These are phyloP conservation scores for Amphiura filiformis DNA, from an alignment of 35 echinoderm and acorn worm species.

Conservation along the genomic window DNA sequence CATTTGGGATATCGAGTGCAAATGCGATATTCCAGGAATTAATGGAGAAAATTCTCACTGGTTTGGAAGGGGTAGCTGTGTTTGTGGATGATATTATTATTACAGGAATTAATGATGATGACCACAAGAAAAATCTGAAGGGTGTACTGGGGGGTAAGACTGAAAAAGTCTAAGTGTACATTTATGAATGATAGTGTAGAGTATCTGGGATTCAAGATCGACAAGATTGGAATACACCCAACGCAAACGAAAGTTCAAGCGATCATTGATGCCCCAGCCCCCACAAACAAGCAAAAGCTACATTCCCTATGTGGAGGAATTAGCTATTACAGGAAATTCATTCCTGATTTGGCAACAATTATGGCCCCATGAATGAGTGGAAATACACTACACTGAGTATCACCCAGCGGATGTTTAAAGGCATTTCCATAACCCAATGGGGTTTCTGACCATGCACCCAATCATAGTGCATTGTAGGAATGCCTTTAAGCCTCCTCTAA, in stretches of 20 bases:
- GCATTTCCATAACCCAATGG: too few species aligned
- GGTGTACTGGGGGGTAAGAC: slow-evolving; percentile 33
- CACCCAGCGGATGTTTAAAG: too few species aligned
- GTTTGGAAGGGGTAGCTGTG: slow-evolving; percentile 30
- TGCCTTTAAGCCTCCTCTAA: too few species aligned
- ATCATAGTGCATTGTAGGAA: too few species aligned
- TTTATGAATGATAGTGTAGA: slow-evolving; percentile 42
- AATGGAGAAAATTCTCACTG: slow-evolving; percentile 49
- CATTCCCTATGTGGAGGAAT: slow-evolving; percentile 9
- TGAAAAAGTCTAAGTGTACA: slow-evolving; percentile 46
- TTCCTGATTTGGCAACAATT: background rate
- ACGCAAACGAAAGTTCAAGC: slow-evolving; percentile 39
- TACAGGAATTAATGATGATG: slow-evolving; percentile 29
- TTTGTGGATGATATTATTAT: slow-evolving; percentile 75
- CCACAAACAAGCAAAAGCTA: slow-evolving; percentile 43
- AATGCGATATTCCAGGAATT: slow-evolving; percentile 56
- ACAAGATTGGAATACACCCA: slow-evolving; percentile 45
- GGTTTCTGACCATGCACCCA: too few species aligned
- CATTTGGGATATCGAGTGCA: slow-evolving; percentile 65
- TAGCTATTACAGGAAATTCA: background rate
- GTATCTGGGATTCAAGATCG: slow-evolving; percentile 42
- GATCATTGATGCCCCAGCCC: slow-evolving; percentile 31
- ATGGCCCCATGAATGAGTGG: slow-evolving; percentile 15
- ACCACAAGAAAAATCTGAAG: slow-evolving; percentile 43
- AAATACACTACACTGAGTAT: too few species aligned